phyloP scores from a whole-genome alignment of 2,113 vertebrate species.

The Spheniscus mendiculus region DNA sequence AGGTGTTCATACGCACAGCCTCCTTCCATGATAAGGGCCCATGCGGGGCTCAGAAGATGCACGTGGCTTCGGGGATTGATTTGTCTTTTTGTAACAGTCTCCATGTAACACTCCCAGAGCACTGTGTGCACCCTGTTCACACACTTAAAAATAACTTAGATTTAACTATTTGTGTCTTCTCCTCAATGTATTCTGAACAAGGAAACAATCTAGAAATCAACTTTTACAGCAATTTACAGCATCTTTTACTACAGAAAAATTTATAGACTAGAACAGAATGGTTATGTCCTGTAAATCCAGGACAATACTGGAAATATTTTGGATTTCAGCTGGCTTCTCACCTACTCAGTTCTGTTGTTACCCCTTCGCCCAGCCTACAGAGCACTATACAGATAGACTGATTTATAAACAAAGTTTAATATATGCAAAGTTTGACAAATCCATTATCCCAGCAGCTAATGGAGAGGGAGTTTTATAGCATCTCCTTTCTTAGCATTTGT shows the following conservation, averaged over 20 bases:
- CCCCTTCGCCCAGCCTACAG: background rate
- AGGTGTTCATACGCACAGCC: accelerated
- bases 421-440: background rate
- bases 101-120: background rate
- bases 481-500: background rate
- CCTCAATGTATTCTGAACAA: background rate
- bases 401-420: background rate
- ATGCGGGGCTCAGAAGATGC: accelerated
- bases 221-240: background rate
- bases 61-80: accelerated
- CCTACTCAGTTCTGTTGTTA: background rate
- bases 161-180: background rate
- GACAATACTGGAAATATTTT: background rate
- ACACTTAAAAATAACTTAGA: background rate
- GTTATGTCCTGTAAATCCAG: background rate
- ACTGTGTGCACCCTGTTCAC: background rate
- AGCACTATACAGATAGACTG: background rate
- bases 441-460: background rate
- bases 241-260: background rate
- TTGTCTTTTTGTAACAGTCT: background rate
- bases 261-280: background rate
- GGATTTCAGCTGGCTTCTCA: background rate
- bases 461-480: background rate
- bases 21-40: background rate
- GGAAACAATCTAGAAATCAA: background rate